Conservation (phyloP, 2,888 invertebrate genomes). For the Phorcus lineatus region DNA sequence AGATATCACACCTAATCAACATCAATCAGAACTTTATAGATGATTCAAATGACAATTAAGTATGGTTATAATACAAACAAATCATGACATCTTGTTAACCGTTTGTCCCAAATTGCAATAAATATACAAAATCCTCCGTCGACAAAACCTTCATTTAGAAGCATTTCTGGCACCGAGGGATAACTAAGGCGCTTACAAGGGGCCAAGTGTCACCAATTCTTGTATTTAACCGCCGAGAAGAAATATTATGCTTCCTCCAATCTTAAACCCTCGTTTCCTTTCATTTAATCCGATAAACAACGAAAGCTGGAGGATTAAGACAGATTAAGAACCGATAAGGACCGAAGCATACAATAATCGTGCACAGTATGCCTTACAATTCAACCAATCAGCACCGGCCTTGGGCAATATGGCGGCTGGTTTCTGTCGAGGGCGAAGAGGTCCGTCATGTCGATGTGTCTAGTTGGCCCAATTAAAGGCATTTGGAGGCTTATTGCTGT, state of each 20-base stretch:
- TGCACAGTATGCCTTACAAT: not conserved
- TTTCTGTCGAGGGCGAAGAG: not conserved
- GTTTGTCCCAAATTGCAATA: slow-evolving; percentile 1
- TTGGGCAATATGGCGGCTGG: slow-evolving; percentile 21
- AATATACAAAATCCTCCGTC: not conserved
- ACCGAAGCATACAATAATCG: slow-evolving; percentile 11
- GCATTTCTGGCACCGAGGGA: not conserved
- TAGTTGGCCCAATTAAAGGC: slow-evolving; percentile 18
- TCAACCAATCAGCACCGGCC: slow-evolving; percentile 9
- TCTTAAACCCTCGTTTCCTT: slow-evolving; percentile 16
- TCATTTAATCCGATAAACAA: slow-evolving; percentile 17
- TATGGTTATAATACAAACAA: no score
- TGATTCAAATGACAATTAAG: no score
- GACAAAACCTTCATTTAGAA: not conserved
- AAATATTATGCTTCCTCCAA: slow-evolving; percentile 16
- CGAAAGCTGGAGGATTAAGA: slow-evolving; percentile 2
- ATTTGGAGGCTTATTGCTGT: not conserved
- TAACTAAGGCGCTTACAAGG: not conserved
- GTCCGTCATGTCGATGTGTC: slow-evolving; percentile 1
- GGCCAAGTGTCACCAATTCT: slow-evolving; percentile 11
- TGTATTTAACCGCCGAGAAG: slow-evolving; percentile 11
- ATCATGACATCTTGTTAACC: no score
- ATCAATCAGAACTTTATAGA: no score
- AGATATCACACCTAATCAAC: no score
- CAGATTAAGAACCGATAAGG: slow-evolving; percentile 12